Conservation (phyloP, 1,140 invertebrate genomes). For the Metopolophium dirhodum region DNA sequence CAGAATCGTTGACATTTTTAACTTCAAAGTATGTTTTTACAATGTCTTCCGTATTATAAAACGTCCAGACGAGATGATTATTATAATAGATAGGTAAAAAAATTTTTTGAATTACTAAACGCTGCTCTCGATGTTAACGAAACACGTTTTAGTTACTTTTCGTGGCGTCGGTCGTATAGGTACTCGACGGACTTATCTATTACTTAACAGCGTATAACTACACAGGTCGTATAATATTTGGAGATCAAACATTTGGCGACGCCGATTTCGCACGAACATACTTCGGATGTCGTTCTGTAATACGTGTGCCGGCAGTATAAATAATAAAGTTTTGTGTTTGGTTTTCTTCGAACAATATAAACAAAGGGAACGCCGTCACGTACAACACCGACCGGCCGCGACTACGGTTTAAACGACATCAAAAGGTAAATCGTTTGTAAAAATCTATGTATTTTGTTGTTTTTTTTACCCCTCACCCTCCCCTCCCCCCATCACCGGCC, state of each 20-base stretch:
- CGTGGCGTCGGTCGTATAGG: background rate
- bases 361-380: background rate
- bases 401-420: slow-evolving; percentile 15
- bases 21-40: no score
- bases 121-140: no score
- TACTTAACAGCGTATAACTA: background rate
- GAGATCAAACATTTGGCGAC: background rate
- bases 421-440: slow-evolving; percentile 39
- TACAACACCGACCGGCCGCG: background rate
- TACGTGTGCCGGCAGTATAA: background rate
- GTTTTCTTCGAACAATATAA: background rate
- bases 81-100: no score
- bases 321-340: background rate
- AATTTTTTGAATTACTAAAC: no score
- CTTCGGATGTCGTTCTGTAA: background rate
- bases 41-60: no score
- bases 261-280: background rate
- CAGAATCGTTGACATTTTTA: no score
- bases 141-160: background rate
- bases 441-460: slow-evolving; percentile 5
- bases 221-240: background rate
- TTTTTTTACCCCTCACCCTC: no score
- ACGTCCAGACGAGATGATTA: no score
- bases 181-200: background rate
- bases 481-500: background rate